Evolutionary conservation across 2,888 invertebrate species (phyloP).

Genomic region (Heteropelma amictum): DNA sequence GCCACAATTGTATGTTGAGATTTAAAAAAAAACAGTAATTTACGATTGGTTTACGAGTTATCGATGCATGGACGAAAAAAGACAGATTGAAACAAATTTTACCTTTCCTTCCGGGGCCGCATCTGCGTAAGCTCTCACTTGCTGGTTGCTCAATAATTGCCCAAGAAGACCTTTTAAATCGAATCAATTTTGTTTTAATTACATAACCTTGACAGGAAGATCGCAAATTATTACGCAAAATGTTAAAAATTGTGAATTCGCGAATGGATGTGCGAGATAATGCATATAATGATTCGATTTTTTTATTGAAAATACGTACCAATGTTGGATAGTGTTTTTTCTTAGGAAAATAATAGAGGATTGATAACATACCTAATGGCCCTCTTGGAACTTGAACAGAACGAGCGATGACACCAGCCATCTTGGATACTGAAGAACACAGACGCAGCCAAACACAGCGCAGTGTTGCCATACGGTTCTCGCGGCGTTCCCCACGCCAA

Average conservation of each 20-base stretch:
- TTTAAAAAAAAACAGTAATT: neutral
- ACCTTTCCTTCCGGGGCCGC: constrained; percentile 75
- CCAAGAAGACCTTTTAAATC: constrained; percentile 73
- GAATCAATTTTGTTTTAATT: constrained; percentile 62
- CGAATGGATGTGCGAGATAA: neutral
- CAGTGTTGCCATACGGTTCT: no score
- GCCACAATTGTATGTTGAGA: no score
- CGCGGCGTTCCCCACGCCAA: no score
- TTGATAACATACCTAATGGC: constrained; percentile 82
- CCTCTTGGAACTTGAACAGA: constrained; percentile 81
- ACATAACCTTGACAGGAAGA: constrained; percentile 67
- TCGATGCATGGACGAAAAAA: no score
- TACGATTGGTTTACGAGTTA: neutral
- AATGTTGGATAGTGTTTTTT: neutral
- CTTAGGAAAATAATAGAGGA: constrained; percentile 5
- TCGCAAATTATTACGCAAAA: constrained; percentile 24
- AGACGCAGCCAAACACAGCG: no score
- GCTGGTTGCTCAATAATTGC: constrained; percentile 66
- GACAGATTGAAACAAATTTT: constrained; percentile 16
- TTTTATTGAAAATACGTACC: neutral
- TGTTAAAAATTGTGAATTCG: neutral
- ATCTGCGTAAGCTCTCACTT: constrained; percentile 71
- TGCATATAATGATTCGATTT: neutral
- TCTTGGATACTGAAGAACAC: constrained; percentile 77
- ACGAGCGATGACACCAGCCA: constrained; percentile 87